Evolutionary conservation across 1,140 invertebrate genomes (phyloP), one percentile per base, ranked within the genome.

Genomic region (Diprion similis): DNA sequence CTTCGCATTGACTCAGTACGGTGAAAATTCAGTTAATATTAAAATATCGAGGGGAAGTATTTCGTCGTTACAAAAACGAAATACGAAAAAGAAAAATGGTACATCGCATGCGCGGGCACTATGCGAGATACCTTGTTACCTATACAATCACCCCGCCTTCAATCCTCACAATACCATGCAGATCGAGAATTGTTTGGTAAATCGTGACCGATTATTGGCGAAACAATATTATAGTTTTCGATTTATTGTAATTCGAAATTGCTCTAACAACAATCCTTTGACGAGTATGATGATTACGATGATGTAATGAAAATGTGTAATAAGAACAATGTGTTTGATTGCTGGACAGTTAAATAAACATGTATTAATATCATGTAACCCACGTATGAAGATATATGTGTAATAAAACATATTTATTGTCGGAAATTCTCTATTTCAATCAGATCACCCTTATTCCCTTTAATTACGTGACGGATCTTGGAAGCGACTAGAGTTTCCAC

Each of bases 341-440:
- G 87, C 87, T 88, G 87, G 87, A 87, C 87, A 88, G 86, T 88
- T 88, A 86, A 88, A 88, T 87, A 82, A 87, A 86, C 83, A 88
- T 88, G 87, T 88, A 88, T 87, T 87, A 87, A 86, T 87, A 88
- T 86, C 83, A 84, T 87, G 85, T 88, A 88, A 87, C 83, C 85
- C 85, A 87, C 84, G 84, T 88, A 87, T 83, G 85, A 59, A 87
- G 82, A 87, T 88, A 87, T 88, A 87, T 87, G 86, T 88, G 85
- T 87, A 88, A 87, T 87, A 88, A 88, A 88, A 82, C 85, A 84
- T 87, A 87, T 86, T 86, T 87, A 87, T 86, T 86, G 85, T 86
- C 85, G 80, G 81, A 86, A 81, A 48, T 59, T 15, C n/a, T 13
- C 11, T 15, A 59, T 37, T 6, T 59, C 11, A 8, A 37, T 37